Percentiles rank a stretch among this genome's conserved stretches.
Evolutionary conservation across 64 coral and sea anemone genomes (phyloP).

Genomic region (Pachyseris speciosa): DNA sequence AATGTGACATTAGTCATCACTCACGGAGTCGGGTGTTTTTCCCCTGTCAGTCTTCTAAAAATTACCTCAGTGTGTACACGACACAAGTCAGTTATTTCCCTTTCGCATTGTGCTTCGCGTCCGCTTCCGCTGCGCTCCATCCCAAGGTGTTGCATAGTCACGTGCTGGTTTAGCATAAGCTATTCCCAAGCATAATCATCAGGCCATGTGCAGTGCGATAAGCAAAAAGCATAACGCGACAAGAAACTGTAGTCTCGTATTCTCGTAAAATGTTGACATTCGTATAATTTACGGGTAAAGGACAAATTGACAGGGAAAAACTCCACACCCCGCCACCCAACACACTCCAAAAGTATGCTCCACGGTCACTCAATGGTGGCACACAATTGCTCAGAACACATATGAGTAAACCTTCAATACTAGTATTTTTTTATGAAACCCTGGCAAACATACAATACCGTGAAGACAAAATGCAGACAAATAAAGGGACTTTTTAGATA

Average conservation of each 20-base stretch:
- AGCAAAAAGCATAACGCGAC: not conserved
- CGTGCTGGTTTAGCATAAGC: too few relatives aligned
- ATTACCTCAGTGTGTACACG: not conserved
- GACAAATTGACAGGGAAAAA: not conserved
- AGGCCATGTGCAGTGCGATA: not conserved
- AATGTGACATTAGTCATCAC: too few relatives aligned
- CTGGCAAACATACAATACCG: not conserved
- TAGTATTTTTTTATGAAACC: not conserved
- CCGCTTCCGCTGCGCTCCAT: not conserved
- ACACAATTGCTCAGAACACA: not conserved
- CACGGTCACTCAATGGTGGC: not conserved
- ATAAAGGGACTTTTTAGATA: too few relatives aligned
- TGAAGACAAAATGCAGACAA: not conserved
- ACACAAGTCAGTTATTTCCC: not conserved
- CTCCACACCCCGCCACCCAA: not conserved
- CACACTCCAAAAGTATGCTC: too few relatives aligned
- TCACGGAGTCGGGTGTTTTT: not conserved
- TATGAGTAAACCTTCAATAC: not conserved
- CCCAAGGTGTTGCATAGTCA: not conserved
- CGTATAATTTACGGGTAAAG: not conserved
- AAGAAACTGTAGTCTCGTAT: not conserved
- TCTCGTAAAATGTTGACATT: not conserved
- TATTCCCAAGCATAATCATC: too few relatives aligned
- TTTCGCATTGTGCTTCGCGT: not conserved
- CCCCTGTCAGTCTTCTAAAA: not conserved